Conservation (phyloP, 2,888 invertebrate species). For the Dendrolimus pini region DNA sequence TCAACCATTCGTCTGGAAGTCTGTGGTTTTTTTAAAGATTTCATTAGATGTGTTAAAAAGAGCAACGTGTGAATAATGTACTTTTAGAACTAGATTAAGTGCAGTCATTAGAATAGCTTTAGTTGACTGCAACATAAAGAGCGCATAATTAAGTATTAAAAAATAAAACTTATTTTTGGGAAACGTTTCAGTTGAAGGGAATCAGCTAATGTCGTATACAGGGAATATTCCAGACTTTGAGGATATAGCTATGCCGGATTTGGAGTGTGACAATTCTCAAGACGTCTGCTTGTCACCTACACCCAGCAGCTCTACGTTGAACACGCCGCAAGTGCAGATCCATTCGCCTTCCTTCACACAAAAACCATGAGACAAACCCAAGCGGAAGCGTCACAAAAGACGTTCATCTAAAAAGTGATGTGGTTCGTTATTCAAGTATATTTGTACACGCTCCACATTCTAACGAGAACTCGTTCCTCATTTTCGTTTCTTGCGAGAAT, state of each 20-base stretch:
- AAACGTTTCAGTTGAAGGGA: conserved; percentile 68
- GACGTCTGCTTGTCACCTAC: conserved; percentile 36
- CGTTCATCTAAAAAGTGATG: no score
- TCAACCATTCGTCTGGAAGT: no score
- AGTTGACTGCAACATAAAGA: no score
- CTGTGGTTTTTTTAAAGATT: no score
- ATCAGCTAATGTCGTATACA: conserved; percentile 75
- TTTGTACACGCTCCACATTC: no score
- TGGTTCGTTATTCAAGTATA: no score
- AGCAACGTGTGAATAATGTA: no score
- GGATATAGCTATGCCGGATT: conserved; percentile 60
- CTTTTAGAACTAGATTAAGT: no score
- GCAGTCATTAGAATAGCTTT: no score
- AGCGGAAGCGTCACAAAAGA: conserved; percentile 19
- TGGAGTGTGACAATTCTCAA: conserved; percentile 52
- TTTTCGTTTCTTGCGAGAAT: no score
- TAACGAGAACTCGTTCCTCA: no score
- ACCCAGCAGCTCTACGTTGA: conserved; percentile 43
- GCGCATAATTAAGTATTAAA: background rate
- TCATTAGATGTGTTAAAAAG: no score
- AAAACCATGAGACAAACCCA: conserved; percentile 37
- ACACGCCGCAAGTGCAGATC: conserved; percentile 56
- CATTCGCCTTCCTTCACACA: conserved; percentile 46
- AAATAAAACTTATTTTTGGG: conserved; percentile 15
- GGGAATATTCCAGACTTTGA: conserved; percentile 74